Conservation (phyloP, 2,888 invertebrate species). For the Pemphredon lugubris region DNA sequence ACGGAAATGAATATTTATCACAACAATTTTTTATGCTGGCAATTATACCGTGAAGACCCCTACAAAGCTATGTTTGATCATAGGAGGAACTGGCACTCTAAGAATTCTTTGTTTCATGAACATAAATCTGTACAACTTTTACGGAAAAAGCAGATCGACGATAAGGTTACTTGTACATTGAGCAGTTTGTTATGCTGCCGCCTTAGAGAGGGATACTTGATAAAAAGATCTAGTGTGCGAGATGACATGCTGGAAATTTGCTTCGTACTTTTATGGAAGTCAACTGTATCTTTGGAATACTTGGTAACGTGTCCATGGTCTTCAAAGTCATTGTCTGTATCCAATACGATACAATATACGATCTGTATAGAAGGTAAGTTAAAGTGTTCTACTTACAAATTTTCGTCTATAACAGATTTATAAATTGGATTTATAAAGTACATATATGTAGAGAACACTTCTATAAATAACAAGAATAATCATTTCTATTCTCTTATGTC, state of each 20-base stretch:
- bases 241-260: constrained; percentile 85
- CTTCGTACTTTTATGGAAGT: constrained; percentile 88
- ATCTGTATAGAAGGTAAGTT: constrained; percentile 80
- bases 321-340: constrained; percentile 76
- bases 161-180: constrained; percentile 84
- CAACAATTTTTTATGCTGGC: constrained; percentile 82
- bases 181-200: constrained; percentile 87
- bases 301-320: constrained; percentile 85
- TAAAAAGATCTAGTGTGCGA: constrained; percentile 82
- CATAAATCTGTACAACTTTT: constrained; percentile 83
- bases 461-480: too few relatives aligned
- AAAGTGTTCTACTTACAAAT: not conserved
- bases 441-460: too few relatives aligned
- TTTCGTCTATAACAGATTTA: not conserved
- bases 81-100: constrained; percentile 74
- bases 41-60: constrained; percentile 71
- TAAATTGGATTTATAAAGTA: too few relatives aligned
- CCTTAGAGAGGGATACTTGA: constrained; percentile 88
- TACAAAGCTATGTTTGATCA: constrained; percentile 50
- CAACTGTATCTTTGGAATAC: constrained; percentile 87
- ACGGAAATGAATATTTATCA: constrained; percentile 84
- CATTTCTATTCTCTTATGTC: too few relatives aligned
- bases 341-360: constrained; percentile 80
- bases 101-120: constrained; percentile 83
- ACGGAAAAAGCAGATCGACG: constrained; percentile 85